These are phyloP conservation scores for Lindbergichthys nudifrons DNA, from an alignment of 2,797 vertebrate species.

Conservation along the genomic window DNA sequence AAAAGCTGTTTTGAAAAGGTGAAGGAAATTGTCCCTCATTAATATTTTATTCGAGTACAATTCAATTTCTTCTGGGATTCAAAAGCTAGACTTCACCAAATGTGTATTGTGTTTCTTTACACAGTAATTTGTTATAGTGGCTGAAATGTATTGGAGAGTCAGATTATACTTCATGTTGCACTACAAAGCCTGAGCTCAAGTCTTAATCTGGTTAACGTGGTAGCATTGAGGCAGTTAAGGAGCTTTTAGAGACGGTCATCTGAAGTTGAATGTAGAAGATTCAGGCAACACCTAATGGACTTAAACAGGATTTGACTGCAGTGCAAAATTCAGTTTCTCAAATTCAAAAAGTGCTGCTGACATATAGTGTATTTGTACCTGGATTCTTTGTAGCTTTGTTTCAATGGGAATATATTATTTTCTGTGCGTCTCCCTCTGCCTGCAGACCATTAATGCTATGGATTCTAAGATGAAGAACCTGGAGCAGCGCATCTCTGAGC, in stretches of 20 bases:
- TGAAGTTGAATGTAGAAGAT: conserved; percentile 68
- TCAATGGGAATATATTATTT: conserved; percentile 12
- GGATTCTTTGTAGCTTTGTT: conserved; percentile 20
- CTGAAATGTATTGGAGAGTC: conserved; percentile 31
- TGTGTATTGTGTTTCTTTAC: conserved; percentile 29
- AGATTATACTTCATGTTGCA: conserved; percentile 62
- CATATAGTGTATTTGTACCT: conserved; percentile 7
- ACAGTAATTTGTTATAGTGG: conserved; percentile 32
- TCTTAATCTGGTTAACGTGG: conserved; percentile 79
- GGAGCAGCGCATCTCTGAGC: conserved; percentile 96
- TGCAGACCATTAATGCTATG: conserved; percentile 98
- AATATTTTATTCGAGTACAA: background rate
- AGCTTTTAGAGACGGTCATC: conserved; percentile 72
- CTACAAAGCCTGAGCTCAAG: conserved; percentile 53
- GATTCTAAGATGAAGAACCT: conserved; percentile 98
- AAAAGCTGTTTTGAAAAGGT: no score
- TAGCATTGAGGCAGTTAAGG: conserved; percentile 75
- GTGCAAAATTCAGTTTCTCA: conserved; percentile 46
- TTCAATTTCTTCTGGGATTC: conserved; percentile 16
- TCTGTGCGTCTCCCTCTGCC: conserved; percentile 38
- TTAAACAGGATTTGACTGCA: conserved; percentile 67
- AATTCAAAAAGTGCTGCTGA: conserved; percentile 1
- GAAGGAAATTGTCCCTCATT: no score
- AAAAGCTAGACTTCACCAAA: background rate
- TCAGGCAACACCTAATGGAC: conserved; percentile 66